These are phyloP conservation scores for Lacerta bilineata DNA, from an alignment of 2,797 vertebrate species.

Conservation along the genomic window DNA sequence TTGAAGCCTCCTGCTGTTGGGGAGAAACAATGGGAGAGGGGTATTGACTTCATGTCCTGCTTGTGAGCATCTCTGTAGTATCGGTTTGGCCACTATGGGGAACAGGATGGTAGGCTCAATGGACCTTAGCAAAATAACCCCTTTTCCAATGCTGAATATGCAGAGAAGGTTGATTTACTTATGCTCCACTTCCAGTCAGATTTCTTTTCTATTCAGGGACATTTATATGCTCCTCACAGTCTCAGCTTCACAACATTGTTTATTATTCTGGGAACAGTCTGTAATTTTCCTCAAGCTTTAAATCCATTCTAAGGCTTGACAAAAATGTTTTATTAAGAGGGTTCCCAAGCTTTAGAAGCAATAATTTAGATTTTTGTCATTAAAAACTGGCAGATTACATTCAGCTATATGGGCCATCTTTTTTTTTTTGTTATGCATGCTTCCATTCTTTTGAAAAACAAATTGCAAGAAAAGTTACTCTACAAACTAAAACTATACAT, in stretches of 20 bases:
- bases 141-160: not conserved
- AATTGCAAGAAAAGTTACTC: not conserved
- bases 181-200: not conserved
- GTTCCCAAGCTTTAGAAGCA: not conserved
- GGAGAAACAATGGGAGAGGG: not conserved
- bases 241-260: not conserved
- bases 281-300: not conserved
- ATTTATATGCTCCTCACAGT: conserved; percentile 32
- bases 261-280: not conserved
- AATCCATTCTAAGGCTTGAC: not conserved
- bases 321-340: not conserved
- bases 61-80: not conserved
- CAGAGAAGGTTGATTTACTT: conserved; percentile 40
- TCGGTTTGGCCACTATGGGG: not conserved
- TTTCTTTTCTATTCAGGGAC: not conserved
- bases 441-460: not conserved
- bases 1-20: not conserved
- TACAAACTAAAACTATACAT: not conserved
- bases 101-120: not conserved
- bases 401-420: not conserved
- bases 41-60: not conserved
- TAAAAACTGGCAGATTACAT: not conserved
- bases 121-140: not conserved
- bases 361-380: not conserved
- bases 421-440: not conserved